Base-by-base conservation (phyloP, 2,797 vertebrate species). In the Champsocephalus esox region DNA sequence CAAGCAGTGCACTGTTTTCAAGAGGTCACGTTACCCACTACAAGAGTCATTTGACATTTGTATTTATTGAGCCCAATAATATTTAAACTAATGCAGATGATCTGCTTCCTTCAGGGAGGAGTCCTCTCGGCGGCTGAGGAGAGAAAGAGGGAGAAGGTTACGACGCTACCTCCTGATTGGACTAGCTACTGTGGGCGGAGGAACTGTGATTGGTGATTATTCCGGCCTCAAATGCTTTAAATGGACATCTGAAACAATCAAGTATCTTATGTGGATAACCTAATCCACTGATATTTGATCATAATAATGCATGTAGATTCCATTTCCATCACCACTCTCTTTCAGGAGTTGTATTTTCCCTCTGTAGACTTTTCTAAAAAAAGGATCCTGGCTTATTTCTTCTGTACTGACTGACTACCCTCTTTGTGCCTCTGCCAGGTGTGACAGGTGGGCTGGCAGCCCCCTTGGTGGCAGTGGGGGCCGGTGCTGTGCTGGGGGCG, bases 361-460 rank as follows among this genome's bases (percentile, higher is more conserved):
- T 32, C 44, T 1, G 1, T 49, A 55, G 2, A 50, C 19, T 28
- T 63, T 44, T 9, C 62, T 52, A 9, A 52, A 9, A 52, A 38
- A 56, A 16, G 7, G 32, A 67, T 44, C 21, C 24, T 19, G 24
- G 19, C 9, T 64, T 28, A 28, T 46, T n/a, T 49, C 54, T 16
- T 56, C 46, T 61, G 8, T 57, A 19, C 55, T 71, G 19, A 68
- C 28, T 50, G 24, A 68, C 28, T 50, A 54, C 55, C 0, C 0
- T 59, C 28, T 57, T 21, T 70, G 52, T 60, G 59, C 12, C 28
- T 52, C 59, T 63, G 54, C 58, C 93, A 99, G 98, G 98, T 64
- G 93, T 99, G 87, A 99, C 98, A 0, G 98, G 98, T 28, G 98
- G 98, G 3, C 91, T 99, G 50, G 97, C 98, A 4, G 98, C 98